These are phyloP conservation scores for Candidula unifasciata DNA, from an alignment of 2,888 invertebrate genomes.

Conservation along the genomic window DNA sequence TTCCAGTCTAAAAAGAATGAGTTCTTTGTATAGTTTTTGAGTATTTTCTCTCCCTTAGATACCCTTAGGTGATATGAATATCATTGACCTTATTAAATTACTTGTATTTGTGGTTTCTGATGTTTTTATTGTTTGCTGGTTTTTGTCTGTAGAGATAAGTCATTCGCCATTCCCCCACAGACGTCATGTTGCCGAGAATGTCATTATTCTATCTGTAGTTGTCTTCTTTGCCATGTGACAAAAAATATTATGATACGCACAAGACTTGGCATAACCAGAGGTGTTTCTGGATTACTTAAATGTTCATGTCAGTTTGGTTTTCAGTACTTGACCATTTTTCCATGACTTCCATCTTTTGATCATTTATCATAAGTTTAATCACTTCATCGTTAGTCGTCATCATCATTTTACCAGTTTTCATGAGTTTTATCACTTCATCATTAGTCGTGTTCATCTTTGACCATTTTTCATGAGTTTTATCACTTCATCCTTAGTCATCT, in stretches of 20 bases:
- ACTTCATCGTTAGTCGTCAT: too few species aligned
- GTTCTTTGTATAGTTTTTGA: background rate
- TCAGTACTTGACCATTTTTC: too few species aligned
- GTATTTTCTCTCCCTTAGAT: background rate
- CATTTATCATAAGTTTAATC: too few species aligned
- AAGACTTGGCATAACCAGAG: constrained; percentile 47
- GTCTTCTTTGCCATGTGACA: constrained; percentile 42
- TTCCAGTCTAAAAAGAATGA: too few species aligned
- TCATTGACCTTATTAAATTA: constrained; percentile 16
- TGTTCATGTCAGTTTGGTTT: background rate
- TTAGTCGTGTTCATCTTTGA: too few species aligned
- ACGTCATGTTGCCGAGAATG: constrained; percentile 32
- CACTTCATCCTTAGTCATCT: too few species aligned
- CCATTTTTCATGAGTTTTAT: too few species aligned
- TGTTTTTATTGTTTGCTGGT: constrained; percentile 24
- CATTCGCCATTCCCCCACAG: constrained; percentile 41
- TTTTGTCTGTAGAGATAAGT: constrained; percentile 18
- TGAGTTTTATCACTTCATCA: too few species aligned
- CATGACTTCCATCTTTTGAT: too few species aligned
- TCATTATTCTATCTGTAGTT: constrained; percentile 35
- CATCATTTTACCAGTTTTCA: too few species aligned
- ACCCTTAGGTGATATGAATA: background rate
- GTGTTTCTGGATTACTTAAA: constrained; percentile 38
- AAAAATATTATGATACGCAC: constrained; percentile 45
- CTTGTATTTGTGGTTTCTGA: background rate